A percentile compares a stretch with the other conserved stretches of the same genome.
Evolutionary conservation across 2,888 invertebrate genomes (phyloP).

Genomic region (Osedax frankpressi): DNA sequence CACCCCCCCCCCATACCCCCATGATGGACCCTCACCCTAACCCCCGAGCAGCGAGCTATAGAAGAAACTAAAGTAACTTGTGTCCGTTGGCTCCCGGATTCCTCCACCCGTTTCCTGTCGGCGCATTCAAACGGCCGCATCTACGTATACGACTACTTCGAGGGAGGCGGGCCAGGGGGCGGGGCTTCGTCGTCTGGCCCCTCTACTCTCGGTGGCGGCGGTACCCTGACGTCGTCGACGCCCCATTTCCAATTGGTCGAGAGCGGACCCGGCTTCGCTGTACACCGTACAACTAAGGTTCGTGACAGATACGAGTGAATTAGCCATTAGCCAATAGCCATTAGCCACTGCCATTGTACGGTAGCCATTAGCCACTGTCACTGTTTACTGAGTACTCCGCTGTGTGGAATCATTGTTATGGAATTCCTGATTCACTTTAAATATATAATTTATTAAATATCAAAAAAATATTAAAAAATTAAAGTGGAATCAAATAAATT

Average conservation of each 20-base stretch:
- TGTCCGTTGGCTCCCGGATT: slow-evolving; percentile 91
- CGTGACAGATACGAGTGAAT: too few species aligned
- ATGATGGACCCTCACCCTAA: too few species aligned
- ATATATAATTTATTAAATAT: too few species aligned
- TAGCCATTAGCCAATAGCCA: too few species aligned
- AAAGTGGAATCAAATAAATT: too few species aligned
- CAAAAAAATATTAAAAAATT: too few species aligned
- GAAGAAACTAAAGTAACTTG: slow-evolving; percentile 91
- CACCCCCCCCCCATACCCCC: too few species aligned
- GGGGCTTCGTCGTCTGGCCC: background rate
- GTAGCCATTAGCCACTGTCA: too few species aligned
- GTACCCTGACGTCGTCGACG: slow-evolving; percentile 49
- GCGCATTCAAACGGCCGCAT: slow-evolving; percentile 90
- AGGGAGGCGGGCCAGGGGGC: slow-evolving; percentile 49
- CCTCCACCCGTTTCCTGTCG: slow-evolving; percentile 79
- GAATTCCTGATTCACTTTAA: too few species aligned
- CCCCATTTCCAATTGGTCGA: slow-evolving; percentile 91
- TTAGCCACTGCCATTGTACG: too few species aligned
- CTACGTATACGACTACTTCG: slow-evolving; percentile 79
- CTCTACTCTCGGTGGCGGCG: background rate
- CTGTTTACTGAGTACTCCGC: too few species aligned
- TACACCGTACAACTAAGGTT: slow-evolving; percentile 53
- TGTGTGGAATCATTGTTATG: too few species aligned
- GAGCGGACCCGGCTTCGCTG: slow-evolving; percentile 80
- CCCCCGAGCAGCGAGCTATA: slow-evolving; percentile 61